These are phyloP conservation scores for Plestiodon gilberti DNA, from an alignment of 2,113 vertebrate genomes.

Conservation along the genomic window DNA sequence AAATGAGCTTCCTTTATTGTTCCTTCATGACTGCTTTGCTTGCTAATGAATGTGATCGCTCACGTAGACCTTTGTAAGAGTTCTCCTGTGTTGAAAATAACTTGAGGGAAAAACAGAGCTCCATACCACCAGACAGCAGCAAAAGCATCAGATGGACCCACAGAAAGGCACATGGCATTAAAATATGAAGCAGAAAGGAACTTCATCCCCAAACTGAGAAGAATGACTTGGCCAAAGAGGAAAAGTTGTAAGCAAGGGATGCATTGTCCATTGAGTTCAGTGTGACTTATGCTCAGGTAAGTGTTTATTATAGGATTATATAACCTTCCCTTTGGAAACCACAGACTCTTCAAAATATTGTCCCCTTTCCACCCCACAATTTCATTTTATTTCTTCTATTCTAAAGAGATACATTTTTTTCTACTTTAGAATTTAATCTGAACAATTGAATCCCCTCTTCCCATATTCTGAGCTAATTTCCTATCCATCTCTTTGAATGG, in stretches of 20 bases:
- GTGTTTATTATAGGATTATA: too few species aligned
- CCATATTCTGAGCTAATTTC: slow-evolving; percentile 52
- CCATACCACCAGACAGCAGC: not conserved
- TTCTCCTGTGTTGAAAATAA: slow-evolving; percentile 7
- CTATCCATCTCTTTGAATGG: slow-evolving; percentile 63
- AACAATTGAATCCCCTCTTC: slow-evolving; percentile 60
- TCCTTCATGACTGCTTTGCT: slow-evolving; percentile 17
- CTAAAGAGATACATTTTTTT: slow-evolving; percentile 53
- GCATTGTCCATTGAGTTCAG: too few species aligned
- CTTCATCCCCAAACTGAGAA: slow-evolving; percentile 20
- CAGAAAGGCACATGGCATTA: not conserved
- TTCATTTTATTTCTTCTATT: slow-evolving; percentile 63
- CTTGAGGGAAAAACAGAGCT: not conserved
- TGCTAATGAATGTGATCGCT: slow-evolving; percentile 16
- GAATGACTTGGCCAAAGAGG: slow-evolving; percentile 47
- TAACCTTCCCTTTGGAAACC: slow-evolving; percentile 46
- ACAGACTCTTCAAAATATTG: slow-evolving; percentile 63
- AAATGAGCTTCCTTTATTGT: not conserved
- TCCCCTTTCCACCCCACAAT: slow-evolving; percentile 19
- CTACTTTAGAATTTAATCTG: slow-evolving; percentile 65
- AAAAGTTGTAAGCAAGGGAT: slow-evolving; percentile 20
- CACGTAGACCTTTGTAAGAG: not conserved
- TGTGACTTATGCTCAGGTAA: too few species aligned
- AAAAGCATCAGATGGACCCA: not conserved
- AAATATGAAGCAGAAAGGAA: slow-evolving; percentile 53